A percentile compares a stretch with the other conserved stretches of the same genome.
phyloP scores from a whole-genome alignment of 2,113 vertebrate genomes.

The Campylomormyrus numenius region DNA sequence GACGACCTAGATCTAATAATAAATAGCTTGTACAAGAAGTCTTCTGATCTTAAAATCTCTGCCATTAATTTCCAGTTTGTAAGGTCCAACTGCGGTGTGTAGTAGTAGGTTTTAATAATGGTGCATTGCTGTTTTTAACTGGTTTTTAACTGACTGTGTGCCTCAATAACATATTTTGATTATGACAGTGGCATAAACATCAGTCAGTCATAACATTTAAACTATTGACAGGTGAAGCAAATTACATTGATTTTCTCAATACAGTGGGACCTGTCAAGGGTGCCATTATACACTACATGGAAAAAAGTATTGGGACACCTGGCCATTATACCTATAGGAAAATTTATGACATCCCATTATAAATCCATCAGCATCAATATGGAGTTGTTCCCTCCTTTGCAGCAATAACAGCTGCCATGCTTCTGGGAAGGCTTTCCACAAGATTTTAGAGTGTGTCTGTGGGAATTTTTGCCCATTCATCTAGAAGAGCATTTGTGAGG shows the following conservation, averaged over 20 bases:
- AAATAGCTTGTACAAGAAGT: background rate
- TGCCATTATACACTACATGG: background rate
- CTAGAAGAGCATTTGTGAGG: background rate
- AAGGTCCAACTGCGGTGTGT: background rate
- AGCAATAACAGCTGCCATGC: background rate
- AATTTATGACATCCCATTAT: background rate
- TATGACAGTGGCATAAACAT: background rate
- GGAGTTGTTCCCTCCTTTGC: background rate
- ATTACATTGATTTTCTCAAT: background rate
- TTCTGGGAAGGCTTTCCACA: background rate
- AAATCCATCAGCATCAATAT: background rate
- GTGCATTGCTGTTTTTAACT: background rate
- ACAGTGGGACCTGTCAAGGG: background rate
- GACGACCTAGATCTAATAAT: background rate
- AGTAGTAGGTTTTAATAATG: background rate
- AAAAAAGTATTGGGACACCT: background rate
- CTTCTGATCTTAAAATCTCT: background rate
- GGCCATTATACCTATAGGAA: background rate
- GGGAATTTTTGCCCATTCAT: background rate
- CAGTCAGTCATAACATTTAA: background rate
- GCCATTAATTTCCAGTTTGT: background rate
- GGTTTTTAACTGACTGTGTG: background rate
- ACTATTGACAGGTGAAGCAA: background rate
- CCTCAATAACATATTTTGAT: background rate
- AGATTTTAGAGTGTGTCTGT: background rate